Base-by-base conservation (phyloP, 2,797 vertebrate genomes). In the Scleropages formosus region DNA sequence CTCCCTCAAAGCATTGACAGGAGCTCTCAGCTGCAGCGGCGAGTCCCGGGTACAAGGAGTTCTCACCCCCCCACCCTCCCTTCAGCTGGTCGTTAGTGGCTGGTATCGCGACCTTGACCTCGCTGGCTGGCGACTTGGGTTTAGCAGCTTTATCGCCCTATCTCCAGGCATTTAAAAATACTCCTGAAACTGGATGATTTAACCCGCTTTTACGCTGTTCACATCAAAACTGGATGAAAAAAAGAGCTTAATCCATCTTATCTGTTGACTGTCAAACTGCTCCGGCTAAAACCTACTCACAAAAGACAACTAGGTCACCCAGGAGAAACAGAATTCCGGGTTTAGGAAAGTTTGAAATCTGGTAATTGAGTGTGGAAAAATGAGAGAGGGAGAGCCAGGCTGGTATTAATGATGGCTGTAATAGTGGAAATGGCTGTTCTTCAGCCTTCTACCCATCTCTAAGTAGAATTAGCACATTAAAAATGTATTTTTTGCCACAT, bases 261-360 rank as follows among this genome's bases (percentile, higher is more conserved):
- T 94, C 93, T 92, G 93, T 93, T 92, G 90, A 93, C 92, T 94
- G 93, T 94, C 93, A 94, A 93, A 93, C 91, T 91, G 91, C 90
- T 89, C 88, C 75, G 82, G 90, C 92, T 93, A 92, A 93, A 92
- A 92, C 93, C 92, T 92, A 90, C 92, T 94, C 90, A 93, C 89
- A 92, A 93, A 93, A 93, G 91, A 94, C 93, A 94, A 93, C 90
- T 93, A 91, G 93, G 93, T 93, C 93, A 93, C 90, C 88, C 86
- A 89, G 89, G 87, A 81, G 86, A 89, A 83, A 81, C 82, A 82
- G 87, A 89, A 88, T 91, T 90, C 82, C 85, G 84, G 72, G 86
- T 91, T 90, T 88, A 89, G 88, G 89, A 91, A 80, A 90, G 89
- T 90, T 90, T 86, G 85, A 90, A 88, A 77, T 75, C 88, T 89